Evolutionary conservation across 1,140 invertebrate genomes (phyloP).

Genomic region (Pachypeltis micranthus): DNA sequence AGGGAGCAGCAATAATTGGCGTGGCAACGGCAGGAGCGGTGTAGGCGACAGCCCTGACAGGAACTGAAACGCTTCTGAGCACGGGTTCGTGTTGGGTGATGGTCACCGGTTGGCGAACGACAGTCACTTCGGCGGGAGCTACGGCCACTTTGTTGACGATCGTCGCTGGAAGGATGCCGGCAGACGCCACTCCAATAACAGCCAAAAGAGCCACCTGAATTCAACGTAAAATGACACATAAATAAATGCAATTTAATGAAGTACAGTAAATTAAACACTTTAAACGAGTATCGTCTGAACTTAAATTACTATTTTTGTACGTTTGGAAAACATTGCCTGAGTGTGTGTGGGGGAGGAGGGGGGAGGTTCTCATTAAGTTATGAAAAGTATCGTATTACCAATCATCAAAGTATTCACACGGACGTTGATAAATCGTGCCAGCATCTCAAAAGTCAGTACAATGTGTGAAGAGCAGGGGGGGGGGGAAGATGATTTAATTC

Average conservation of each 20-base stretch:
- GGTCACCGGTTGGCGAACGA: slow-evolving; percentile 29
- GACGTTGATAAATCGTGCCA: no score
- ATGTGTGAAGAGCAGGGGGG: no score
- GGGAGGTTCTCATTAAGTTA: no score
- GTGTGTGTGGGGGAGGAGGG: no score
- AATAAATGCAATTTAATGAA: neutral
- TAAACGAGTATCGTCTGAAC: no score
- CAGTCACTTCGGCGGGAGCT: slow-evolving; percentile 28
- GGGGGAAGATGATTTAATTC: no score
- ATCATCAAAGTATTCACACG: no score
- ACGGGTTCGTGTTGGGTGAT: slow-evolving; percentile 28
- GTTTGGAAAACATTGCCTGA: no score
- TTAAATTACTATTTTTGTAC: no score
- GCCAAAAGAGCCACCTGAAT: slow-evolving; percentile 22
- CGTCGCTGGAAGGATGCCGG: slow-evolving; percentile 24
- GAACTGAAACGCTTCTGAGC: slow-evolving; percentile 28
- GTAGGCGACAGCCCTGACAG: slow-evolving; percentile 28
- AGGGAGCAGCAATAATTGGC: slow-evolving; percentile 13
- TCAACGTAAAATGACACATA: neutral
- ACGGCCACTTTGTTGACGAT: slow-evolving; percentile 29
- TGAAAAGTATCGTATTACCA: no score
- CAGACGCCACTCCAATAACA: slow-evolving; percentile 15
- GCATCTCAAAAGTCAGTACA: no score
- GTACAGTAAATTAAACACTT: neutral
- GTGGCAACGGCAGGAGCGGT: slow-evolving; percentile 25